Percentiles rank a stretch among this genome's conserved stretches.
Conservation (phyloP, 2,797 vertebrate genomes). For the Leptatherina wallacei region DNA sequence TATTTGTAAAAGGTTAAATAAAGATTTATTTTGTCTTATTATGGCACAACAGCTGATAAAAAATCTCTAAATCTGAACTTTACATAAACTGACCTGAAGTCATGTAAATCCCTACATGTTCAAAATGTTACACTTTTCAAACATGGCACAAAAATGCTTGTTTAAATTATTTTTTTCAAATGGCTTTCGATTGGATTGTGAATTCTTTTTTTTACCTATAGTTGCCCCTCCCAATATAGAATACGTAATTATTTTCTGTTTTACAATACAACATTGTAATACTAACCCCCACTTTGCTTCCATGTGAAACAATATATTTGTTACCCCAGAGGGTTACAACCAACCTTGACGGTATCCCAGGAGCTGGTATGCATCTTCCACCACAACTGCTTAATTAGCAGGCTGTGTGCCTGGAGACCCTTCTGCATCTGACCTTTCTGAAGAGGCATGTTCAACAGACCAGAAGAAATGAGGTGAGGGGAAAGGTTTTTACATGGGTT, state of each 20-base stretch:
- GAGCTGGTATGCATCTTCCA: constrained; percentile 62
- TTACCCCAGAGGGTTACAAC: constrained; percentile 59
- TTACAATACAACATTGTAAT: constrained; percentile 53
- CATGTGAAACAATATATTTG: constrained; percentile 69
- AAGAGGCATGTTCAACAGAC: constrained; percentile 78
- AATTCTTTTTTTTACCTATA: not conserved
- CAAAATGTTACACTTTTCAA: not conserved
- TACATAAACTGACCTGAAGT: not conserved
- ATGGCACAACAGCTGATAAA: not conserved
- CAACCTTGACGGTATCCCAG: constrained; percentile 57
- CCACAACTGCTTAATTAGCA: constrained; percentile 78
- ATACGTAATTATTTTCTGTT: constrained; percentile 22
- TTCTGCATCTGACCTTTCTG: constrained; percentile 82
- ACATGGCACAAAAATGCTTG: not conserved
- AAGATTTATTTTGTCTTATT: not conserved
- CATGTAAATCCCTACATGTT: not conserved
- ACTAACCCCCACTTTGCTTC: constrained; percentile 62
- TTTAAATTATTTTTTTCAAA: not conserved
- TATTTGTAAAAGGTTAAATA: not conserved
- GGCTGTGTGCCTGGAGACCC: constrained; percentile 70
- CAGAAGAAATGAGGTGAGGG: constrained; percentile 70
- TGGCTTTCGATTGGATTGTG: not conserved
- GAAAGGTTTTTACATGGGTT: constrained; percentile 48
- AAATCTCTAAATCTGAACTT: not conserved
- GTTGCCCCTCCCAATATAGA: not conserved